phyloP scores from a whole-genome alignment of 2,113 vertebrate species.

The Tonatia bakeri region DNA sequence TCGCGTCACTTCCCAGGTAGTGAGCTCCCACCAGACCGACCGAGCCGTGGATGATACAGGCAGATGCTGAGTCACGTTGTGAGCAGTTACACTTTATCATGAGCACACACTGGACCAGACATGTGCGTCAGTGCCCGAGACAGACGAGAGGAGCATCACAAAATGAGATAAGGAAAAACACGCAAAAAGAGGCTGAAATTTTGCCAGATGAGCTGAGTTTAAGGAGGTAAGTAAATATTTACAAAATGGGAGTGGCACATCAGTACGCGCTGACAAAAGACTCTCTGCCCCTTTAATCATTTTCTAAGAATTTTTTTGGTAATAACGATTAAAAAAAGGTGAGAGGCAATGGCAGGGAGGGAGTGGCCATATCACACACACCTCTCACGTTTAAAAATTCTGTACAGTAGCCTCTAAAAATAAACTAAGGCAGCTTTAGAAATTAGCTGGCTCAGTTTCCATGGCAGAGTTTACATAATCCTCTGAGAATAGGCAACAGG shows the following conservation, averaged over 20 bases:
- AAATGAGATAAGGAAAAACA: not conserved
- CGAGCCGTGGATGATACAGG: not conserved
- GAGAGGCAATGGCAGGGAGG: not conserved
- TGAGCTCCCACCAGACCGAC: not conserved
- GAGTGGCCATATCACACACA: not conserved
- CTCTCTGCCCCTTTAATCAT: not conserved
- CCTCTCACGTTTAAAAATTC: slow-evolving; percentile 40
- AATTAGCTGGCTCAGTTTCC: slow-evolving; percentile 78
- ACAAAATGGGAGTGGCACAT: slow-evolving; percentile 66
- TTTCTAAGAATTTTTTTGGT: slow-evolving; percentile 22
- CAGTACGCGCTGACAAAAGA: slow-evolving; percentile 37
- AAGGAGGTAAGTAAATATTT: slow-evolving; percentile 73
- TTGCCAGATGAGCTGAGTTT: slow-evolving; percentile 27
- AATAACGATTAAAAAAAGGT: not conserved
- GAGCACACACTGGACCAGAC: not conserved
- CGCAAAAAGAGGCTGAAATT: not conserved
- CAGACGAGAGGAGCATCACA: not conserved
- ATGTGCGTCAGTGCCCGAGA: not conserved
- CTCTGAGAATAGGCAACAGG: slow-evolving; percentile 39
- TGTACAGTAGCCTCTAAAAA: slow-evolving; percentile 67
- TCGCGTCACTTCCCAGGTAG: not conserved
- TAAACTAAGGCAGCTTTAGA: slow-evolving; percentile 74
- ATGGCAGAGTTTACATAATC: slow-evolving; percentile 52
- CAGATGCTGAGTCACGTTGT: not conserved
- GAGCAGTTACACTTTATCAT: not conserved